Evolutionary conservation across 1,140 invertebrate genomes (phyloP).

Genomic region (Cyclina sinensis): DNA sequence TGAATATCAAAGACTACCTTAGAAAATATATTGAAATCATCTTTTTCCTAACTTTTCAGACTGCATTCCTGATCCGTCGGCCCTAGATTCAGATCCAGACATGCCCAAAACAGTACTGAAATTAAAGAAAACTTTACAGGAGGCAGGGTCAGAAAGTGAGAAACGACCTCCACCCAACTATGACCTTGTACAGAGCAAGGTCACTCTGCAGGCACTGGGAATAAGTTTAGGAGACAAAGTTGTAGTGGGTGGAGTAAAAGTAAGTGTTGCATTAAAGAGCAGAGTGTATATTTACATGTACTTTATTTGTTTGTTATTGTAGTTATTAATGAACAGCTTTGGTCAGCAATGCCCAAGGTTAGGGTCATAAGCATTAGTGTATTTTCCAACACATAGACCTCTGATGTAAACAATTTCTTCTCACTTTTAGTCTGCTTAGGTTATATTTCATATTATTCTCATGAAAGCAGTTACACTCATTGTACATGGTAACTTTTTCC

Average conservation of each 20-base stretch:
- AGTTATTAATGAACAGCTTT: too few species aligned
- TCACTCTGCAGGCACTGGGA: slow-evolving; percentile 87
- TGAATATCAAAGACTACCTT: too few species aligned
- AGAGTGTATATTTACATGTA: too few species aligned
- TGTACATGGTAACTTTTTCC: too few species aligned
- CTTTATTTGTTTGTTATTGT: too few species aligned
- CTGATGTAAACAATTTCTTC: too few species aligned
- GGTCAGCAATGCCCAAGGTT: too few species aligned
- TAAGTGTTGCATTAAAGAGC: slow-evolving; percentile 61
- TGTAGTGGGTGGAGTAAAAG: slow-evolving; percentile 86
- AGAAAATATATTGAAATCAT: slow-evolving; percentile 28
- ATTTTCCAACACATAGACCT: too few species aligned
- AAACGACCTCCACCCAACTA: slow-evolving; percentile 83
- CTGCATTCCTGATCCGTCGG: slow-evolving; percentile 87
- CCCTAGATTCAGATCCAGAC: slow-evolving; percentile 86
- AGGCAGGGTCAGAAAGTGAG: slow-evolving; percentile 78
- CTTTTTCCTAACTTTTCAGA: slow-evolving; percentile 81
- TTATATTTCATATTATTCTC: too few species aligned
- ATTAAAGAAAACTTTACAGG: slow-evolving; percentile 84
- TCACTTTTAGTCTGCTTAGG: too few species aligned
- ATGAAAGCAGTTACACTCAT: too few species aligned
- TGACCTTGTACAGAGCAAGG: slow-evolving; percentile 87
- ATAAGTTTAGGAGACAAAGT: slow-evolving; percentile 87
- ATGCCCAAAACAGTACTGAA: slow-evolving; percentile 82
- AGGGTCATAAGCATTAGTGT: too few species aligned